phyloP scores from a whole-genome alignment of 2,113 vertebrate genomes.

The Zingel zingel region DNA sequence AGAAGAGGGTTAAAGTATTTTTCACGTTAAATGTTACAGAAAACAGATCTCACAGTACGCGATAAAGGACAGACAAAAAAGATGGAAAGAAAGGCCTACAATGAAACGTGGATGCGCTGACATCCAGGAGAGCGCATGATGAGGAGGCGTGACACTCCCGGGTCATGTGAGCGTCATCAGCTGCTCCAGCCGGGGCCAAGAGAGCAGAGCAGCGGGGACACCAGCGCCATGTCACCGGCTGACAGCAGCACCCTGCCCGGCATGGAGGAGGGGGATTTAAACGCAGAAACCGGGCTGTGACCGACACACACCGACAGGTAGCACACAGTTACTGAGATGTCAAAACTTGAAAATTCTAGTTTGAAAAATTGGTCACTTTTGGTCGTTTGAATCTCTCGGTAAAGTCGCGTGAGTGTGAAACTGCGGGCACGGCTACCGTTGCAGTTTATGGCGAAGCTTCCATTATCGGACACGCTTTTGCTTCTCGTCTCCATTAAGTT shows the following conservation, averaged over 20 bases:
- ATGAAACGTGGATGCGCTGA: background rate
- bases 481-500: rapidly evolving
- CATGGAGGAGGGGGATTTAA: background rate
- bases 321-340: rapidly evolving
- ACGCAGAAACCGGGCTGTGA: background rate
- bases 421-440: conserved; percentile 10
- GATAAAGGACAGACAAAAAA: background rate
- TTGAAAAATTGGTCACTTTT: background rate
- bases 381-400: background rate
- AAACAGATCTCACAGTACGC: background rate
- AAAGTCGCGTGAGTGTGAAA: background rate
- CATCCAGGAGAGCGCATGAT: conserved; percentile 44
- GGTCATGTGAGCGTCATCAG: conserved; percentile 78
- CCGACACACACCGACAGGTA: conserved; percentile 4
- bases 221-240: conserved; percentile 46
- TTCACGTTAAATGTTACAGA: background rate
- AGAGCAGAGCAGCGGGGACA: conserved; percentile 34
- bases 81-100: too few species aligned
- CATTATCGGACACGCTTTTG: conserved; percentile 26
- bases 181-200: conserved; percentile 1
- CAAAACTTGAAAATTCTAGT: rapidly evolving
- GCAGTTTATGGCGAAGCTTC: rapidly evolving
- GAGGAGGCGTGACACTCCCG: conserved; percentile 58
- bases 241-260: background rate
- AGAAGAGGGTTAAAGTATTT: too few species aligned